phyloP scores from a whole-genome alignment of 2,113 vertebrate species.

The Bucco capensis region DNA sequence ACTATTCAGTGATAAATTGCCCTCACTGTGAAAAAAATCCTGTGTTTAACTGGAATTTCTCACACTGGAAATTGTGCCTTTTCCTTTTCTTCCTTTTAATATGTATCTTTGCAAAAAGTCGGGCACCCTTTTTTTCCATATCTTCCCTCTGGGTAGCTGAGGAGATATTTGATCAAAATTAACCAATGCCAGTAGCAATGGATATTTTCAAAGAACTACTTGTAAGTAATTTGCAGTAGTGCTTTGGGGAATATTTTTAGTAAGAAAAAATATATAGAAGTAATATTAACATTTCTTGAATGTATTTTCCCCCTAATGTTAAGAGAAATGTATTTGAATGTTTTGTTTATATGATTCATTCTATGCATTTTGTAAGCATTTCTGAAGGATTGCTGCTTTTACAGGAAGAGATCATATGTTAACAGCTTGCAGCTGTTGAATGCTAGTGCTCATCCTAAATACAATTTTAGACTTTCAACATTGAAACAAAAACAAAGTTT shows the following conservation, averaged over 20 bases:
- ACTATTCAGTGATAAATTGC: background rate
- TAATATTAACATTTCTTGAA: background rate
- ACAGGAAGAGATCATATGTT: slow-evolving; percentile 28
- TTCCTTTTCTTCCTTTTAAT: background rate
- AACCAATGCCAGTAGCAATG: background rate
- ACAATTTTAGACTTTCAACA: slow-evolving; percentile 4
- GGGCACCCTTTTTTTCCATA: background rate
- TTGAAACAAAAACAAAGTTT: background rate
- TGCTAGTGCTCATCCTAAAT: background rate
- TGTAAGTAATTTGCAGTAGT: background rate
- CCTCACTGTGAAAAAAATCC: background rate
- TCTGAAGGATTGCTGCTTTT: slow-evolving; percentile 7
- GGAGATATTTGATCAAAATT: background rate
- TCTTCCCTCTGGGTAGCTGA: background rate
- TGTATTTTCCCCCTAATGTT: background rate
- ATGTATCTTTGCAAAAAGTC: background rate
- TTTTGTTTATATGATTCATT: background rate
- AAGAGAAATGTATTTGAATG: background rate
- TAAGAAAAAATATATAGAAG: slow-evolving; percentile 6
- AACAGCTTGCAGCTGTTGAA: slow-evolving; percentile 40
- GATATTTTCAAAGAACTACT: background rate
- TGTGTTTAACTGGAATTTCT: background rate
- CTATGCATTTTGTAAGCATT: background rate
- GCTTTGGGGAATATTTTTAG: background rate
- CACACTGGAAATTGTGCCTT: fast-evolving